Evolutionary conservation across 2,113 vertebrate genomes (phyloP), one percentile per base, ranked within the genome.

Genomic region (Ovis canadensis): DNA sequence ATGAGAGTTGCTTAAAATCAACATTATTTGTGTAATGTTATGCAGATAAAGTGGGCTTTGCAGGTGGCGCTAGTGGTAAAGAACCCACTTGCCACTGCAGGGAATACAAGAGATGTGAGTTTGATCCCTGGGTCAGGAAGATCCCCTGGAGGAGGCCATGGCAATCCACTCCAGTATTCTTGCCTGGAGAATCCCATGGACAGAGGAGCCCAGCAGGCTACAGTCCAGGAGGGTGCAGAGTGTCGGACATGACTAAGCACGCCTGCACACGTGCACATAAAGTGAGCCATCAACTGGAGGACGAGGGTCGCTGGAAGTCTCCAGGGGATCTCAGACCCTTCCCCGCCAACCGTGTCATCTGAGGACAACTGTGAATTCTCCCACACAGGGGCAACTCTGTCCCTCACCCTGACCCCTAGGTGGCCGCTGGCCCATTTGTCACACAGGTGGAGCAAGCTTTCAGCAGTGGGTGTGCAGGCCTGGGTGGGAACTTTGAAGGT

Each of bases 271-370:
- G 0, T 6, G 67, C n/a, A 71, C n/a, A 23, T 40, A 40, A 74
- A 81, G 21, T 15, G 21, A 86, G 84, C n/a, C 0, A 0, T 43
- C 7, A 23, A 48, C 25, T 13, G 1, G 50, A 43, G 17, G 40
- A 25, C 0, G 0, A 67, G 50, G 3, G 17, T 36, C 25, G 11
- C 67, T 14, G 2, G 3, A 2, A 15, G 21, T 33, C n/a, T 54
- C 7, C 19, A 25, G 31, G 27, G 77, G 0, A 1, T 25, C 60
- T 62, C 43, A 13, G 21, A 25, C 48, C 29, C n/a, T 71, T 71
- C 52, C 43, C n/a, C 0, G 0, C 19, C 50, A 71, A 25, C 1
- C 0, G 1, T 1, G 12, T 31, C 60, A 13, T 31, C 50, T 43
- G 85, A 11, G 82, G 74, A 45, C 36, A 57, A 12, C 31, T 17